phyloP scores from a whole-genome alignment of 2,113 vertebrate genomes.

The Forbesichthys papilliferus region DNA sequence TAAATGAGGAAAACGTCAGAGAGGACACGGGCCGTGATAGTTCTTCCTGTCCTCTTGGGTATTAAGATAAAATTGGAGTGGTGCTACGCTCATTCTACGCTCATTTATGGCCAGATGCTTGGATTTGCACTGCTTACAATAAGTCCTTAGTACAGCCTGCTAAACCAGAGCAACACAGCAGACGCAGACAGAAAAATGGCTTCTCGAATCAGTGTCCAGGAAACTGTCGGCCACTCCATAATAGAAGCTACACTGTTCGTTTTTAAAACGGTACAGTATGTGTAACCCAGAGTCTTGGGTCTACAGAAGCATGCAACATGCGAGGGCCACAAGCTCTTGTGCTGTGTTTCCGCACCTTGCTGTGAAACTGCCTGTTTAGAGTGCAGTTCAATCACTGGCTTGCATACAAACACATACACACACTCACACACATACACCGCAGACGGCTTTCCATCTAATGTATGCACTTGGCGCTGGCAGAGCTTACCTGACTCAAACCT shows the following conservation, averaged over 20 bases:
- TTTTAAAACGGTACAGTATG: slow-evolving; percentile 29
- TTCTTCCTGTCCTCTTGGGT: slow-evolving; percentile 21
- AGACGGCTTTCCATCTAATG: too few species aligned
- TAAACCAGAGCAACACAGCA: slow-evolving; percentile 48
- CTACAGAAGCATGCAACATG: slow-evolving; percentile 7
- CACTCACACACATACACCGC: background rate
- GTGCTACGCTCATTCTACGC: background rate
- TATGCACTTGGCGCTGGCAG: too few species aligned
- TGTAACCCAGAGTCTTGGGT: slow-evolving; percentile 11
- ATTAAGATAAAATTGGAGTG: slow-evolving; percentile 45
- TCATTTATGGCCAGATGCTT: slow-evolving; percentile 40
- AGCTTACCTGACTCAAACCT: too few species aligned
- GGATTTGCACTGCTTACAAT: slow-evolving; percentile 54
- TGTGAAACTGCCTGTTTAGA: slow-evolving; percentile 31
- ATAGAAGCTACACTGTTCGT: slow-evolving; percentile 31
- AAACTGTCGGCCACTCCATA: slow-evolving; percentile 23
- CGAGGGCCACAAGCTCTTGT: slow-evolving; percentile 1
- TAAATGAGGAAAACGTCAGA: slow-evolving; percentile 18
- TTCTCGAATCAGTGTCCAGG: slow-evolving; percentile 32
- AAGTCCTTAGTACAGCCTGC: slow-evolving; percentile 31
- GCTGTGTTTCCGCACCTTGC: slow-evolving; percentile 35
- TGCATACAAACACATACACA: slow-evolving; percentile 3
- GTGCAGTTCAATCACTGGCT: slow-evolving; percentile 11
- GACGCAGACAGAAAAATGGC: slow-evolving; percentile 12
- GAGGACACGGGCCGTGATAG: slow-evolving; percentile 31